These are phyloP conservation scores for Archaeoteleia sp. DNA, from an alignment of 2,888 invertebrate genomes.

Conservation along the genomic window DNA sequence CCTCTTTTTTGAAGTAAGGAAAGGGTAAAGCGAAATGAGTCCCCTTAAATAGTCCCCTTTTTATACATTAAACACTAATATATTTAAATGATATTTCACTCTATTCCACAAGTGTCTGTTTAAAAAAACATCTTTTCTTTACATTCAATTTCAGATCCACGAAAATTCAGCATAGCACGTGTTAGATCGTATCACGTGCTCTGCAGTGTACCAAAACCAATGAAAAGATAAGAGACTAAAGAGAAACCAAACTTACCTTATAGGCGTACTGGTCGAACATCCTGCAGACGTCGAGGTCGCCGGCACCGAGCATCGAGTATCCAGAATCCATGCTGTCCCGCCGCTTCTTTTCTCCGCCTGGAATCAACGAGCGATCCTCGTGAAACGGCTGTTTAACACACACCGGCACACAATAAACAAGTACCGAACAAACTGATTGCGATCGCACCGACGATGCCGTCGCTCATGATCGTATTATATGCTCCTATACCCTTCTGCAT, in stretches of 20 bases:
- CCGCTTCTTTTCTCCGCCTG: constrained; percentile 69
- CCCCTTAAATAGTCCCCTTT: too few species aligned
- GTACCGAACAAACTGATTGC: constrained; percentile 72
- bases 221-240: too few species aligned
- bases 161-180: too few species aligned
- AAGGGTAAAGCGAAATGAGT: too few species aligned
- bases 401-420: constrained; percentile 44
- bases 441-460: constrained; percentile 71
- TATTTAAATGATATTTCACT: too few species aligned
- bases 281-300: constrained; percentile 79
- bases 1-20: too few species aligned
- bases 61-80: too few species aligned
- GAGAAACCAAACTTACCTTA: constrained; percentile 76
- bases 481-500: constrained; percentile 10
- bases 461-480: constrained; percentile 63
- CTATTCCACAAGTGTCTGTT: too few species aligned
- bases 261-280: constrained; percentile 82
- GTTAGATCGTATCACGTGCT: too few species aligned
- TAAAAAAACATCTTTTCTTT: too few species aligned
- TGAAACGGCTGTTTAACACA: constrained; percentile 47
- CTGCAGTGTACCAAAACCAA: too few species aligned
- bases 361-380: constrained; percentile 53
- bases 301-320: constrained; percentile 79
- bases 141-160: too few species aligned
- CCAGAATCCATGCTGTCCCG: constrained; percentile 79